Conservation (phyloP, 2,888 invertebrate genomes). For the Phorcus lineatus region DNA sequence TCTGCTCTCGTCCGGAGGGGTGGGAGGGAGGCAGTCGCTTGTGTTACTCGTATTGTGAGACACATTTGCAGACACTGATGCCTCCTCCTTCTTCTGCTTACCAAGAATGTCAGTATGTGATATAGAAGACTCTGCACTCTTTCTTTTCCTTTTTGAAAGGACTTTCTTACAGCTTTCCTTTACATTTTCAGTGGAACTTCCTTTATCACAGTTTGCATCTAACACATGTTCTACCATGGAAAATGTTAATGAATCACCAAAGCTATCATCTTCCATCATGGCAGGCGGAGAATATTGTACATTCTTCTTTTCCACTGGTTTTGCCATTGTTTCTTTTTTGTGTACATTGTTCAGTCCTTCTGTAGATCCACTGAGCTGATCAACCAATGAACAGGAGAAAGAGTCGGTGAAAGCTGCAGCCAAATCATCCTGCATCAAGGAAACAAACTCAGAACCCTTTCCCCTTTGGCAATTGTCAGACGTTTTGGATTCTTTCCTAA, state of each 20-base stretch:
- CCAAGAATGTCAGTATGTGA: background rate
- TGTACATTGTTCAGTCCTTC: background rate
- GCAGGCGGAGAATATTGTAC: background rate
- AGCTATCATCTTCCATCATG: background rate
- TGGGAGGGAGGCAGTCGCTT: slow-evolving; percentile 71
- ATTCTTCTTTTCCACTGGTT: background rate
- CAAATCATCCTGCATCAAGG: slow-evolving; percentile 81
- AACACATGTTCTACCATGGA: slow-evolving; percentile 62
- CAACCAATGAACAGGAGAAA: slow-evolving; percentile 45
- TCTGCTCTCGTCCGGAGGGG: slow-evolving; percentile 63
- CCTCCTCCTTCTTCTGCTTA: background rate
- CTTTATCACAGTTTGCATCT: slow-evolving; percentile 26
- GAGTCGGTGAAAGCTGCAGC: slow-evolving; percentile 78
- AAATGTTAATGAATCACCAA: slow-evolving; percentile 61
- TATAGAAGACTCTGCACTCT: slow-evolving; percentile 23
- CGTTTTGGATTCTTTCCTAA: background rate
- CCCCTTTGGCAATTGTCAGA: background rate
- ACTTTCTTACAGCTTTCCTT: background rate
- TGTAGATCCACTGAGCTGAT: background rate
- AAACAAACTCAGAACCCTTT: background rate
- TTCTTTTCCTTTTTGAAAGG: slow-evolving; percentile 27
- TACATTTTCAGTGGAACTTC: background rate
- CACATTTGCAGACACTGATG: background rate
- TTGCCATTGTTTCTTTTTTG: background rate
- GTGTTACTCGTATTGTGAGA: slow-evolving; percentile 37